Base-by-base conservation (phyloP, 2,888 invertebrate species). In the Melanostoma scalare region DNA sequence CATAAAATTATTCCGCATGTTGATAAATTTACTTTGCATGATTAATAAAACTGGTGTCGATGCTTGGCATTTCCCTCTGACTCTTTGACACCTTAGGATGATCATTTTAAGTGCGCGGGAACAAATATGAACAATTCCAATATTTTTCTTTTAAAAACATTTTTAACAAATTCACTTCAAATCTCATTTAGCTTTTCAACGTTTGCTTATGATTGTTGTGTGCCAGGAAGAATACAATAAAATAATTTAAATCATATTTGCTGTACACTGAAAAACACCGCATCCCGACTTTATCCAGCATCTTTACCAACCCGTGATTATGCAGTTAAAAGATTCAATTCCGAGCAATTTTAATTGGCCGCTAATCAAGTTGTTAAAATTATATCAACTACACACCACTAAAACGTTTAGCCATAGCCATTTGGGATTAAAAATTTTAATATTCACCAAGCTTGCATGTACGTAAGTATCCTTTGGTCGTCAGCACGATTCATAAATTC, bases 291-390 rank as follows among this genome's bases (percentile, higher is more conserved):
- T 48, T 48, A 61, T 61, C 36, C 46, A 61, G 35, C 48, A 60
- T 68, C 10, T 20, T 46, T 31, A 31, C 42, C 55, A 56, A 46
- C 35, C 40, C 33, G 48, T 42, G 35, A 56, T 46, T 35, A 56
- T 31, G 4, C 38, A 35, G 46, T 38, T 35, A 30, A 33, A 30
- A 53, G 53, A 33, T 63, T 44, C 30, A 56, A 75, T 75, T 52
- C 42, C 46, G 8, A 33, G 42, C 78, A 78, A 78, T 78, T 73
- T 78, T 78, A 82, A 82, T 82, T 82, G 82, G 68, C 77, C 68
- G 73, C 73, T 82, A 82, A 82, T 82, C 78, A 78, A 82, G 82
- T 78, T 82, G 82, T 82, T 78, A 78, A 82, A 68, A 40, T 36
- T 38, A 36, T 60, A 65, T 71, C 60, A 75, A 69, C 6, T 8